Base-by-base conservation (phyloP, 2,113 vertebrate species). In the Orientallactaga bullata region DNA sequence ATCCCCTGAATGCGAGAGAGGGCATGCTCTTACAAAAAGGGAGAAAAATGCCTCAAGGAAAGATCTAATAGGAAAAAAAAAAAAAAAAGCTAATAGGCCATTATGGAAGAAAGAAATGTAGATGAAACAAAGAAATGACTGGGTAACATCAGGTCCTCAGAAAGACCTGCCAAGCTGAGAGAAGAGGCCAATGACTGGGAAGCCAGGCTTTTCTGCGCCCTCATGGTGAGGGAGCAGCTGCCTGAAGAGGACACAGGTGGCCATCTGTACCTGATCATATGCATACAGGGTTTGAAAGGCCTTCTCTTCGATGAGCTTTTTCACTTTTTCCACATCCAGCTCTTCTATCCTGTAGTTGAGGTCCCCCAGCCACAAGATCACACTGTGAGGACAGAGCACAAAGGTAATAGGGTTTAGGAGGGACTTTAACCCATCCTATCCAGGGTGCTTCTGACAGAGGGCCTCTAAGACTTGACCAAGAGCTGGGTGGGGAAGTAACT, bases 261-360 rank as follows among this genome's bases (percentile, higher is more conserved):
- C 83, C 60, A 5, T n/a, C 63, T 60, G 89, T 98, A 99, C 99
- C 99, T 99, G 99, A 96, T 99, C 99, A 26, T 98, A 98, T 0
- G 72, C 97, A 96, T 98, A 98, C 58, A 99, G 98, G 26, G 96
- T 98, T 85, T 97, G 93, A 98, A 99, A 99, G 37, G 99, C 99
- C 88, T 98, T 99, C 94, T 98, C 98, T 92, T 98, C 97, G 20
- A 99, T 98, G 1, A 99, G 98, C 47, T 98, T 98, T 98, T 99
- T 99, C 95, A 99, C 99, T 74, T 95, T 97, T n/a, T 98, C 98
- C n/a, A 98, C 98, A 3, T 99, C 99, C 93, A 99, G 98, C 0
- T 99, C 99, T 96, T 98, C 99, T 98, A 99, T 98, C 82, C 99
- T 98, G 98, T 99, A 99, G 98, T 99, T 99, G 83, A 99, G 98